phyloP scores from a whole-genome alignment of 2,797 vertebrate genomes.

The Otolemur crassicaudatus region DNA sequence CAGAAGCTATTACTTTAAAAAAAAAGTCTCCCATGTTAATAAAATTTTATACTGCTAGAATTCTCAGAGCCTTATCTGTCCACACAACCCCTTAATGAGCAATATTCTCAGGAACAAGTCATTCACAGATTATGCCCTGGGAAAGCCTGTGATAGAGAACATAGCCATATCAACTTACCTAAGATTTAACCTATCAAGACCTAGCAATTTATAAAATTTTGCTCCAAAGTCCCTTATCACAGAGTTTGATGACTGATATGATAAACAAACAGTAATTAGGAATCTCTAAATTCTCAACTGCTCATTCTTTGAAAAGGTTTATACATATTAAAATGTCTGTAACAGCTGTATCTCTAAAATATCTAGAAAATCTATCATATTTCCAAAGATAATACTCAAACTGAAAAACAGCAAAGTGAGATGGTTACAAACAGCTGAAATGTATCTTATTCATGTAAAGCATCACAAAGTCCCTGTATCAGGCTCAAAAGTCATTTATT shows the following conservation, averaged over 20 bases:
- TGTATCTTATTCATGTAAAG: conserved; percentile 19
- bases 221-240: neutral
- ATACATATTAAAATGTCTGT: neutral
- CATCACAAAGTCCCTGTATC: neutral
- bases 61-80: neutral
- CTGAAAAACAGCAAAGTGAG: conserved; percentile 19
- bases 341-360: conserved; percentile 20
- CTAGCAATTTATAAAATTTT: neutral
- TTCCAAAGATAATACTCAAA: conserved; percentile 40
- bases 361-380: conserved; percentile 10
- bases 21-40: neutral
- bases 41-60: neutral
- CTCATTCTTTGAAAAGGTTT: neutral
- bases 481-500: conserved; percentile 18
- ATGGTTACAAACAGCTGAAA: conserved; percentile 32
- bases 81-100: neutral
- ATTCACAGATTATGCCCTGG: neutral
- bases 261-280: neutral
- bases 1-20: neutral
- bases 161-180: neutral
- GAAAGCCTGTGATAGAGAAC: neutral
- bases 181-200: neutral
- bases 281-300: neutral
- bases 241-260: neutral
- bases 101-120: neutral